These are phyloP conservation scores for Napeogenes sylphis DNA, from an alignment of 2,888 invertebrate genomes.

Conservation along the genomic window DNA sequence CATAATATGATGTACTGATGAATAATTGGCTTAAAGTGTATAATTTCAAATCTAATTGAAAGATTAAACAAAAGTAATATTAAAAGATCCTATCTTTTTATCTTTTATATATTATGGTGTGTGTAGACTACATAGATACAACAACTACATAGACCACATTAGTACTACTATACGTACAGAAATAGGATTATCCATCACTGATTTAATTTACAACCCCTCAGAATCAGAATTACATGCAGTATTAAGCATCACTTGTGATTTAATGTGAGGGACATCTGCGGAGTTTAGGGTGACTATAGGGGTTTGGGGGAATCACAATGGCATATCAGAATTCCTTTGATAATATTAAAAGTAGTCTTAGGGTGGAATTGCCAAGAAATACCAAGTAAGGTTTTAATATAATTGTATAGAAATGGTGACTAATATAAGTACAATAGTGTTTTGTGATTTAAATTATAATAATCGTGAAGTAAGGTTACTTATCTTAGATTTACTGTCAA, in stretches of 20 bases:
- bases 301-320: slow-evolving; percentile 3
- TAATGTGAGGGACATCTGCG: slow-evolving; percentile 24
- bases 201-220: slow-evolving; percentile 29
- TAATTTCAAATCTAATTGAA: not conserved
- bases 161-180: slow-evolving; percentile 12
- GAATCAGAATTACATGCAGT: slow-evolving; percentile 31
- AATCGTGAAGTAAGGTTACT: too few species aligned
- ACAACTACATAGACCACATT: too few species aligned
- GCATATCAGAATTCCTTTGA: slow-evolving; percentile 4
- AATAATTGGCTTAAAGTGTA: too few species aligned
- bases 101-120: too few species aligned
- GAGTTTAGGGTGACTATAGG: not conserved
- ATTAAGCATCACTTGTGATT: slow-evolving; percentile 32
- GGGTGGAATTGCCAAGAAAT: slow-evolving; percentile 5
- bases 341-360: slow-evolving; percentile 6
- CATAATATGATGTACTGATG: too few species aligned
- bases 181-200: slow-evolving; percentile 25
- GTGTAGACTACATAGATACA: not conserved
- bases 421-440: not conserved
- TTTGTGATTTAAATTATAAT: slow-evolving; percentile 7
- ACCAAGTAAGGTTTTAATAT: slow-evolving; percentile 1
- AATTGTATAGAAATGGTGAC: not conserved
- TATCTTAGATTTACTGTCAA: too few species aligned
- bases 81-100: too few species aligned
- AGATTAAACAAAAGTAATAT: too few species aligned